These are phyloP conservation scores for Troides aeacus DNA, from an alignment of 2,888 invertebrate genomes.

Conservation along the genomic window DNA sequence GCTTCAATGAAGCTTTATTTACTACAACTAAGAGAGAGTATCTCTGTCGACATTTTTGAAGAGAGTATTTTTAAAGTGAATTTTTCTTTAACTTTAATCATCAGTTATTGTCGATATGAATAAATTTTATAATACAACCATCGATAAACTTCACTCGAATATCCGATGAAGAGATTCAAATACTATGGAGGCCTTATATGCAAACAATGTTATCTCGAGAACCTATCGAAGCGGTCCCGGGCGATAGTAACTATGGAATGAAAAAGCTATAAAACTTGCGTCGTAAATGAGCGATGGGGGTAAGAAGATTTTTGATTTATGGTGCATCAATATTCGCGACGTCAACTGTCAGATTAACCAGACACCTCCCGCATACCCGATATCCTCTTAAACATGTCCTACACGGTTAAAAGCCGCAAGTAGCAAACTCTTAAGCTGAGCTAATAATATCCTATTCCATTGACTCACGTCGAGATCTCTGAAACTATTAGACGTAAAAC, in stretches of 20 bases:
- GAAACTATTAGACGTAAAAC: too few relatives aligned
- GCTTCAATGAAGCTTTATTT: too few relatives aligned
- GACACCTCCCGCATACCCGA: slow-evolving; percentile 24
- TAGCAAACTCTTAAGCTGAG: slow-evolving; percentile 10
- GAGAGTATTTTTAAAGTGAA: too few relatives aligned
- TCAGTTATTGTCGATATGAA: background rate
- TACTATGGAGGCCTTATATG: background rate
- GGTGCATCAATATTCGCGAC: slow-evolving; percentile 63
- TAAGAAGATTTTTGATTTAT: slow-evolving; percentile 51
- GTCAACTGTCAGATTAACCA: slow-evolving; percentile 53
- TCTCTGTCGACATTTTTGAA: too few relatives aligned
- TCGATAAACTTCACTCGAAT: background rate
- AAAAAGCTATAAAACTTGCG: slow-evolving; percentile 14
- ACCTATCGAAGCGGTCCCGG: background rate
- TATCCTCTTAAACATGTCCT: slow-evolving; percentile 17
- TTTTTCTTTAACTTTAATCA: background rate
- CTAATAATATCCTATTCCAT: slow-evolving; percentile 12
- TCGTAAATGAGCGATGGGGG: slow-evolving; percentile 36
- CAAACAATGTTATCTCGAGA: background rate
- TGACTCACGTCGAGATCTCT: too few relatives aligned
- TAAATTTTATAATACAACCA: background rate
- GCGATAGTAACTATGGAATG: background rate
- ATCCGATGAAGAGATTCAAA: background rate
- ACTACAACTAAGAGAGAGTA: too few relatives aligned
- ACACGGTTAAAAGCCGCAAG: slow-evolving; percentile 17